Evolutionary conservation across 2,797 vertebrate species (phyloP).

Genomic region (Anolis apletophallus): DNA sequence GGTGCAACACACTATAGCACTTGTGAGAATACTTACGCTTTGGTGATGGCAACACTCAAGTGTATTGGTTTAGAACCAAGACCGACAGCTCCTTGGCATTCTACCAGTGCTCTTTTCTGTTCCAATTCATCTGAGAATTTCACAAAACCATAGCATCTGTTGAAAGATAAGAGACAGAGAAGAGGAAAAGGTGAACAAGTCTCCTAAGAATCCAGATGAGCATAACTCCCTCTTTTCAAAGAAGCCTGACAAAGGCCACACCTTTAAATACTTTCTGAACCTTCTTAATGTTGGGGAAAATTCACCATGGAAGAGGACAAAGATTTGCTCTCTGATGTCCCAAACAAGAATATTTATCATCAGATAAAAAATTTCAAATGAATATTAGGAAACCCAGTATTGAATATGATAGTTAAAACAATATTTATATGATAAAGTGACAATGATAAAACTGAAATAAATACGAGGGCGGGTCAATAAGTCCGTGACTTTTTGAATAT

Average conservation of each 20-base stretch:
- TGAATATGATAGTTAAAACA: too few species aligned
- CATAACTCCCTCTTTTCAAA: not conserved
- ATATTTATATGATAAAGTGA: too few species aligned
- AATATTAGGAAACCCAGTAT: not conserved
- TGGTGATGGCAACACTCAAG: conserved; percentile 90
- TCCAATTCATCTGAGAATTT: conserved; percentile 92
- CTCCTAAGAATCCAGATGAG: not conserved
- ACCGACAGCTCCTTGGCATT: conserved; percentile 90
- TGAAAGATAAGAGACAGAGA: conserved; percentile 30
- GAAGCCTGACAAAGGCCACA: not conserved
- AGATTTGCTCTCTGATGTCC: not conserved
- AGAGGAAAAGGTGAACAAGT: not conserved
- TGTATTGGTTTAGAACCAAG: conserved; percentile 88
- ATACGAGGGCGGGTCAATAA: too few species aligned
- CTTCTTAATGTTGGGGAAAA: not conserved
- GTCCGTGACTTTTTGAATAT: too few species aligned
- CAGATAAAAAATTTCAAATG: not conserved
- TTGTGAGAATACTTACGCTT: conserved; percentile 83
- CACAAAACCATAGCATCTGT: conserved; percentile 93
- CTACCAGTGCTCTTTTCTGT: conserved; percentile 88
- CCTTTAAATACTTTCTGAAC: not conserved
- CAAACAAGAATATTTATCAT: not conserved
- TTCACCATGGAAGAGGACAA: not conserved
- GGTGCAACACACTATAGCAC: too few species aligned
- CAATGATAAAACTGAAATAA: too few species aligned